These are phyloP conservation scores for Notospermus geniculatus DNA, from an alignment of 1,140 invertebrate genomes.

Conservation along the genomic window DNA sequence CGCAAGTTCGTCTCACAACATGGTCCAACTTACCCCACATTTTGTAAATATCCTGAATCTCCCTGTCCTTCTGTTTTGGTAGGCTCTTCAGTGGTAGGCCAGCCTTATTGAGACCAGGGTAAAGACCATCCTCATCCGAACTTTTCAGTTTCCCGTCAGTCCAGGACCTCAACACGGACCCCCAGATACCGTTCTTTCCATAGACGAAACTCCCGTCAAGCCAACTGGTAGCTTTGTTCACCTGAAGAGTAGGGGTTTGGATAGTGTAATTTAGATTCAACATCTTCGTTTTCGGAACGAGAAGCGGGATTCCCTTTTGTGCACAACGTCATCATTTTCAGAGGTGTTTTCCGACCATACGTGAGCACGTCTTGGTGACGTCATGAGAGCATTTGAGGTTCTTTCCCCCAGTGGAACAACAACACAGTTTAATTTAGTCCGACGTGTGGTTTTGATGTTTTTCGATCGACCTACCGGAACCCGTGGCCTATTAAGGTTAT, in stretches of 20 bases:
- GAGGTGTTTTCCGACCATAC: too few relatives aligned
- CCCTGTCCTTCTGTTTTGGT: conserved; percentile 86
- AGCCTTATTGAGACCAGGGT: conserved; percentile 87
- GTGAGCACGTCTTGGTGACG: too few relatives aligned
- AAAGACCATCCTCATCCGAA: conserved; percentile 66
- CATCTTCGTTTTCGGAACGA: too few relatives aligned
- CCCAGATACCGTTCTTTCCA: conserved; percentile 94
- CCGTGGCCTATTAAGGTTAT: conserved; percentile 93
- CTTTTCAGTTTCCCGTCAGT: conserved; percentile 77
- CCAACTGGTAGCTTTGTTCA: conserved; percentile 97
- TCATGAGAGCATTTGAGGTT: too few relatives aligned
- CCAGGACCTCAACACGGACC: conserved; percentile 90
- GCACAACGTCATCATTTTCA: too few relatives aligned
- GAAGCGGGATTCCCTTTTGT: too few relatives aligned
- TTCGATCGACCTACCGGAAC: conserved; percentile 93
- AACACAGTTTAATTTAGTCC: too few relatives aligned
- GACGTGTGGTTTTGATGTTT: too few relatives aligned
- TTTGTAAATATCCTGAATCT: conserved; percentile 84
- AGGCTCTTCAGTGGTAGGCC: conserved; percentile 91
- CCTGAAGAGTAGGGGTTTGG: too few relatives aligned
- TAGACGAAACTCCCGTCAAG: conserved; percentile 99
- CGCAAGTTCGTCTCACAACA: too few relatives aligned
- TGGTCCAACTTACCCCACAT: conserved; percentile 86
- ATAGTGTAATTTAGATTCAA: too few relatives aligned
- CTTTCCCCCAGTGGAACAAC: too few relatives aligned